Evolutionary conservation across 2,888 invertebrate species (phyloP).

Genomic region (Congeria kusceri): DNA sequence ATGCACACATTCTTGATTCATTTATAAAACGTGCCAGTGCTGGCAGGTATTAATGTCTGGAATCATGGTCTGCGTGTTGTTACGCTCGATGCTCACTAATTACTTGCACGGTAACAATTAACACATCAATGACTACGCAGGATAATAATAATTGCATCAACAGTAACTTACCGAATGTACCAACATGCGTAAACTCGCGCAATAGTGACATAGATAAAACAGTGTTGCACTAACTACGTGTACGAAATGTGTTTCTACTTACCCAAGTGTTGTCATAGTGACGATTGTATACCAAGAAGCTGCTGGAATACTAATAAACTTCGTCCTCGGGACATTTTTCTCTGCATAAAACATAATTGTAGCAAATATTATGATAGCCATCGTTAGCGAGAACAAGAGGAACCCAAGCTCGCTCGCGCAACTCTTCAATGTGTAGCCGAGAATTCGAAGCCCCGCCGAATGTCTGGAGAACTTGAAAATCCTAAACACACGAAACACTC

Average conservation of each 20-base stretch:
- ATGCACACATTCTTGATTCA: too few relatives aligned
- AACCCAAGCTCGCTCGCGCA: conserved; percentile 99
- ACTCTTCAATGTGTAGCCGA: conserved; percentile 99
- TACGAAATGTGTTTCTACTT: conserved; percentile 86
- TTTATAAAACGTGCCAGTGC: too few relatives aligned
- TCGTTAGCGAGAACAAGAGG: conserved; percentile 99
- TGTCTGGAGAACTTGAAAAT: conserved; percentile 99
- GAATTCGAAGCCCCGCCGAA: conserved; percentile 98
- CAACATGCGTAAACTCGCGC: too few relatives aligned
- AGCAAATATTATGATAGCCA: conserved; percentile 99
- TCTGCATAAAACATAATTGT: conserved; percentile 99
- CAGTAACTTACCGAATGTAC: not conserved
- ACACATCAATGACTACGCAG: not conserved
- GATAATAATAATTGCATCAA: not conserved
- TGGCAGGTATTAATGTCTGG: too few relatives aligned
- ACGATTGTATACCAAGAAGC: conserved; percentile 99
- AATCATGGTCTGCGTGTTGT: too few relatives aligned
- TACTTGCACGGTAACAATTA: not conserved
- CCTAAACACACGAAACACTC: conserved; percentile 99
- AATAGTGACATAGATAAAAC: too few relatives aligned
- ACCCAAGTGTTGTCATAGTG: conserved; percentile 99
- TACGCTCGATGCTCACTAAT: too few relatives aligned
- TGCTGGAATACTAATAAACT: conserved; percentile 99
- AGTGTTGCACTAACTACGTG: not conserved
- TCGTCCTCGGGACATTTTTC: conserved; percentile 98